phyloP scores from a whole-genome alignment of 2,797 vertebrate genomes.

The Borostomias antarcticus region DNA sequence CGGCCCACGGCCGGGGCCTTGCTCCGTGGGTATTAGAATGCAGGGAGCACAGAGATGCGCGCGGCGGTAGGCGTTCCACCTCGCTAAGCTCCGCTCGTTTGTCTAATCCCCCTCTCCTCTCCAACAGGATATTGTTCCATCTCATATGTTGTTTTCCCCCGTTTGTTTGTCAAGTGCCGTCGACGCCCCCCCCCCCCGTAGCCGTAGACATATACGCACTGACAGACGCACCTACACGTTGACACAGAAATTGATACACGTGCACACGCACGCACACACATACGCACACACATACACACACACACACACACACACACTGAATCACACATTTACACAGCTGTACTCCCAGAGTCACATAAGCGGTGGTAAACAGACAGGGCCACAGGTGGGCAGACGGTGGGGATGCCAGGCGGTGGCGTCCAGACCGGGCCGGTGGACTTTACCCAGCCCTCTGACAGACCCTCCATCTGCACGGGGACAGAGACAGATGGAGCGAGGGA shows the following conservation, averaged over 20 bases:
- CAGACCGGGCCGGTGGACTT: not conserved
- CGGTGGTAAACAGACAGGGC: not conserved
- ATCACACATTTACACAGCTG: too few species aligned
- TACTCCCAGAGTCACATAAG: too few species aligned
- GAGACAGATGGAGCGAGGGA: too few species aligned
- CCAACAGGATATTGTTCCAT: constrained; percentile 9
- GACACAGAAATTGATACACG: too few species aligned
- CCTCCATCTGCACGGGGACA: not conserved
- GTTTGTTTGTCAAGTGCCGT: constrained; percentile 17
- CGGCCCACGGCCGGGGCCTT: not conserved
- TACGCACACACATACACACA: constrained; percentile 1
- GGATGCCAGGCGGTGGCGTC: not conserved
- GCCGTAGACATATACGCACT: not conserved
- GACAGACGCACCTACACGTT: not conserved
- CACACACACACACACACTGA: constrained; percentile 7
- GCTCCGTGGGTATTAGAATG: constrained; percentile 12
- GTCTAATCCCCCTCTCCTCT: constrained; percentile 36
- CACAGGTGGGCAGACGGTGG: not conserved
- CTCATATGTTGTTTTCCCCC: not conserved
- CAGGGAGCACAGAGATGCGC: constrained; percentile 19
- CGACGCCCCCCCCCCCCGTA: not conserved
- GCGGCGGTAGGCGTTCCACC: constrained; percentile 48
- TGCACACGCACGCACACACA: not conserved
- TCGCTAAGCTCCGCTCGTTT: constrained; percentile 46
- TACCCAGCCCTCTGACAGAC: not conserved